Base-by-base conservation (phyloP, 1,140 invertebrate species). In the Goniozus legneri region DNA sequence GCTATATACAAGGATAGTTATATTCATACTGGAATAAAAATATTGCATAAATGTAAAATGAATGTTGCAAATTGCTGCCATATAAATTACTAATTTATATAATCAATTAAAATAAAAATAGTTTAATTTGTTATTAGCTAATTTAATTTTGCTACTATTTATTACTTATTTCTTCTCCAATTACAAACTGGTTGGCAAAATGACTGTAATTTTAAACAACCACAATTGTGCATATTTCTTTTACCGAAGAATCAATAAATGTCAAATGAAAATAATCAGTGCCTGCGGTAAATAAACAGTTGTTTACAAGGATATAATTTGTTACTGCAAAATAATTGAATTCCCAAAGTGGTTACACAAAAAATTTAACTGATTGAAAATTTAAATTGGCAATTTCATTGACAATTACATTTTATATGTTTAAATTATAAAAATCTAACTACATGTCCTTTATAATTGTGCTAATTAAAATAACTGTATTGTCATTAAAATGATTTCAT, bases 161-260 rank as follows among this genome's bases (percentile, higher is more conserved):
- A 6, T 27, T 27, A 27, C 10, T 27, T 33, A 33, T 8, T n/a
- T n/a, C n/a, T n/a, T n/a, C n/a, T n/a, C n/a, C n/a, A 13, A 44
- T 37, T 38, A 41, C 40, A 50, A 54, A 46, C 21, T 46, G 27
- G 32, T 54, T 54, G 31, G 24, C 27, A 45, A 33, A 50, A 54
- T 52, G 42, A 22, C 43, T 50, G 42, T 34, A 35, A 35, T 32
- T 50, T 39, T 45, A 48, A 14, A n/a, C n/a, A 27, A 27, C 12
- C 12, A 27, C 12, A 27, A 27, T 6, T 27, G 12, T 27, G 6
- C 6, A 27, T 12, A 27, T 12, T 27, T 27, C 6, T 27, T 27
- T 27, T 27, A 27, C n/a, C 6, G 24, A 27, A 27, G 24, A 6
- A 12, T 27, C 6, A 27, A 6, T 27, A 6, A 6, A 27, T 27